phyloP scores from a whole-genome alignment of 2,797 vertebrate genomes.

The Chaetodon trifasciatus region DNA sequence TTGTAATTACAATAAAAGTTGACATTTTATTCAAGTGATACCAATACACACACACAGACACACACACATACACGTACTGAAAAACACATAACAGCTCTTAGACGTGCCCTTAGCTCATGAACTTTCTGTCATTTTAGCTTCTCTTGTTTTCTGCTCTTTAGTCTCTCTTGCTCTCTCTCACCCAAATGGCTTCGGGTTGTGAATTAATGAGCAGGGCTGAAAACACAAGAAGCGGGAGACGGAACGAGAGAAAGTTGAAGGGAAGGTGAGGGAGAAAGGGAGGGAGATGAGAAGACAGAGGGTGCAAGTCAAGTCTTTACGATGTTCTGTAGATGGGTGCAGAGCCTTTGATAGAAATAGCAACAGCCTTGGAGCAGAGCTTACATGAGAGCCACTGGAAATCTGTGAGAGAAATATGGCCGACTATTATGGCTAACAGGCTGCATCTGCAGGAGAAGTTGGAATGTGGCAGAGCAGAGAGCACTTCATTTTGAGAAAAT shows the following conservation, averaged over 20 bases:
- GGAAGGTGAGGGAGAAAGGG: neutral
- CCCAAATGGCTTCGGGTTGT: slow-evolving; percentile 65
- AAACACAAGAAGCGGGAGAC: slow-evolving; percentile 27
- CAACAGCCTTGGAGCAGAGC: slow-evolving; percentile 58
- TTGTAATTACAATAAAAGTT: slow-evolving; percentile 10
- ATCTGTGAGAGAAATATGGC: slow-evolving; percentile 60
- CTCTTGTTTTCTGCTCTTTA: slow-evolving; percentile 35
- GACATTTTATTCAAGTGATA: neutral
- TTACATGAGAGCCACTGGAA: slow-evolving; percentile 47
- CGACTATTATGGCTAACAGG: slow-evolving; percentile 54
- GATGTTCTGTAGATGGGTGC: slow-evolving; percentile 39
- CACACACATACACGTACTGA: slow-evolving; percentile 13
- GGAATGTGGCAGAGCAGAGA: slow-evolving; percentile 23
- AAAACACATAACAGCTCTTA: slow-evolving; percentile 1
- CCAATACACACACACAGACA: neutral
- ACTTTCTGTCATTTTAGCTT: slow-evolving; percentile 47
- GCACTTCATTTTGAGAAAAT: slow-evolving; percentile 52
- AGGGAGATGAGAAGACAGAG: slow-evolving; percentile 41
- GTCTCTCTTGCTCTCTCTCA: slow-evolving; percentile 10
- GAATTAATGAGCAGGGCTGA: slow-evolving; percentile 68
- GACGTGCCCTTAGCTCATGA: slow-evolving; percentile 19
- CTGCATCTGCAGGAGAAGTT: slow-evolving; percentile 39
- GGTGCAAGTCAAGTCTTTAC: slow-evolving; percentile 50
- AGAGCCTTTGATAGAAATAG: slow-evolving; percentile 51
- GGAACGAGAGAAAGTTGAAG: slow-evolving; percentile 6